phyloP scores from a whole-genome alignment of 2,113 vertebrate species.

The Peromyscus californicus region DNA sequence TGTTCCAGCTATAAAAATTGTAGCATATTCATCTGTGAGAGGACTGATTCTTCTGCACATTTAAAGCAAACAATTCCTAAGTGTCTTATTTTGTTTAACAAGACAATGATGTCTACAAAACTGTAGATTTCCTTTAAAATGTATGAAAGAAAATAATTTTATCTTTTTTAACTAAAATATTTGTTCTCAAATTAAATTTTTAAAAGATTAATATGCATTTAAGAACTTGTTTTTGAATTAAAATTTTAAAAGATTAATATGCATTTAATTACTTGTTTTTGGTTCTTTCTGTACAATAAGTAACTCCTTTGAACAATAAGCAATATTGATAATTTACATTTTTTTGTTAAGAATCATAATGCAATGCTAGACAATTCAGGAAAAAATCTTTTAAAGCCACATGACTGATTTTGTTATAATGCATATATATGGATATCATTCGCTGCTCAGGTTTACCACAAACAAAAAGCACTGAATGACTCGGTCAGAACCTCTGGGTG shows the following conservation, averaged over 20 bases:
- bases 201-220: background rate
- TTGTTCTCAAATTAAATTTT: background rate
- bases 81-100: slow-evolving; percentile 32
- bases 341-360: background rate
- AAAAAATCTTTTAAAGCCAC: background rate
- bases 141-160: background rate
- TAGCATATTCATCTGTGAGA: background rate
- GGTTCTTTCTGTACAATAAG: background rate
- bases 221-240: background rate
- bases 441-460: background rate
- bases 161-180: background rate
- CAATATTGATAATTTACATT: background rate
- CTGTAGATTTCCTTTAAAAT: slow-evolving; percentile 13
- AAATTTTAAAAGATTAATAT: background rate
- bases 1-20: background rate
- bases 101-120: background rate
- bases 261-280: background rate
- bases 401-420: background rate
- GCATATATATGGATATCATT: background rate
- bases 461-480: background rate
- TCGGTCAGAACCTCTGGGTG: background rate
- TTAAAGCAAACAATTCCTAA: slow-evolving; percentile 2
- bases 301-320: background rate
- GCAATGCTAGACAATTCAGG: background rate
- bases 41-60: background rate